phyloP scores from a whole-genome alignment of 2,113 vertebrate genomes.

The Sceloporus tristichus region DNA sequence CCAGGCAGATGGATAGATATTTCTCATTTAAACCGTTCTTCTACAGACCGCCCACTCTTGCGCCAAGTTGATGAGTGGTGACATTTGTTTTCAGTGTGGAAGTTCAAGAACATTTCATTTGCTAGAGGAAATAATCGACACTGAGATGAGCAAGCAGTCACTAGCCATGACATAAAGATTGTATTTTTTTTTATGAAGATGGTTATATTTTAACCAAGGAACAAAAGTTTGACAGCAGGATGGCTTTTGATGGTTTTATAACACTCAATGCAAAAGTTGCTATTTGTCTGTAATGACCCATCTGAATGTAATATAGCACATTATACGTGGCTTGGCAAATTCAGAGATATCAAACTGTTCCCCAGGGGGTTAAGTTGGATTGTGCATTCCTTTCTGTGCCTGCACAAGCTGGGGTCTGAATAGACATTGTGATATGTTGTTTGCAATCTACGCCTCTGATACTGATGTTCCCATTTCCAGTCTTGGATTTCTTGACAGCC shows the following conservation, averaged over 20 bases:
- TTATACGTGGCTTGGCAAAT: background rate
- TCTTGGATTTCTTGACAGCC: background rate
- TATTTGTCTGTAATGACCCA: background rate
- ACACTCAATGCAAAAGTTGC: background rate
- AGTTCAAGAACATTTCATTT: conserved; percentile 41
- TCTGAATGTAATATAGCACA: background rate
- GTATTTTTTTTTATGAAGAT: background rate
- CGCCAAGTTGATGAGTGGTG: background rate
- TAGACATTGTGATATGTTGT: background rate
- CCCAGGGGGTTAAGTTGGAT: background rate
- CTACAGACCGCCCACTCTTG: conserved; percentile 23
- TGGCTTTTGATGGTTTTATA: background rate
- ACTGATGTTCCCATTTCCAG: background rate
- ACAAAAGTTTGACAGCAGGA: background rate
- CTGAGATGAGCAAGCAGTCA: background rate
- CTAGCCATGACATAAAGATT: background rate
- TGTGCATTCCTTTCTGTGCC: background rate
- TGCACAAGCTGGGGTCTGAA: background rate
- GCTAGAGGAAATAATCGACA: conserved; percentile 24
- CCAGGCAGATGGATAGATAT: background rate
- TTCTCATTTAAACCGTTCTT: conserved; percentile 3
- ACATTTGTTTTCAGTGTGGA: conserved; percentile 35
- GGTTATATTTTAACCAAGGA: background rate
- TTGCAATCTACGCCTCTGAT: background rate
- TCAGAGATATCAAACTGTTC: background rate